These are phyloP conservation scores for Euura saliciscinereae DNA, from an alignment of 1,140 invertebrate genomes.

Conservation along the genomic window DNA sequence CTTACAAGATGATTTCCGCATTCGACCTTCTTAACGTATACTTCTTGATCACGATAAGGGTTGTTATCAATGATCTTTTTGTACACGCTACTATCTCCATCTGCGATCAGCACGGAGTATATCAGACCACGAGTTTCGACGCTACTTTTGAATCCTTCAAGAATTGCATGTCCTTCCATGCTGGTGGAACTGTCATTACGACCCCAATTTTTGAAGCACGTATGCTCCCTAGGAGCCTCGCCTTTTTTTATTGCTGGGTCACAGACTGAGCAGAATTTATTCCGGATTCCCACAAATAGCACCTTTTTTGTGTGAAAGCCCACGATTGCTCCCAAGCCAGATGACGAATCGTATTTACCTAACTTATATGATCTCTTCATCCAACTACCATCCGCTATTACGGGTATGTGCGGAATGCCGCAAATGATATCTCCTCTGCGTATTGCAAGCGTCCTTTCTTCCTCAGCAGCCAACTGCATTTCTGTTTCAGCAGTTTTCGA, in stretches of 20 bases:
- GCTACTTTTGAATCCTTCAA: conserved; percentile 47
- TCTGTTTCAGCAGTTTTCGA: conserved; percentile 5
- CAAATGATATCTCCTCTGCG: conserved; percentile 23
- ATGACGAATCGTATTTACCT: conserved; percentile 38
- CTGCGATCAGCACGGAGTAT: conserved; percentile 49
- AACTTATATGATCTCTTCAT: conserved; percentile 36
- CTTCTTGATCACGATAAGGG: conserved; percentile 34
- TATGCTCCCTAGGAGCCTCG: conserved; percentile 24
- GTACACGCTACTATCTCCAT: conserved; percentile 54
- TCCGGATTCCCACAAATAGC: conserved; percentile 36
- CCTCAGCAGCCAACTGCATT: conserved; percentile 18
- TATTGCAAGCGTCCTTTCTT: conserved; percentile 20
- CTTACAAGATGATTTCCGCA: conserved; percentile 40
- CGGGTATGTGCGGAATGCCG: conserved; percentile 36
- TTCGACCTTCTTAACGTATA: conserved; percentile 49
- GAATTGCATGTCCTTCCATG: conserved; percentile 55
- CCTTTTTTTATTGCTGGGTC: conserved; percentile 14
- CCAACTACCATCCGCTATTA: conserved; percentile 41
- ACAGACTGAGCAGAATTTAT: conserved; percentile 44
- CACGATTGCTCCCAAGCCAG: conserved; percentile 40
- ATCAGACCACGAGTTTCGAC: conserved; percentile 38
- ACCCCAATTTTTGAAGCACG: conserved; percentile 40
- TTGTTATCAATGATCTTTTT: conserved; percentile 36
- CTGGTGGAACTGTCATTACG: conserved; percentile 35
- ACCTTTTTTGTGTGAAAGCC: conserved; percentile 32